Evolutionary conservation across 2,113 vertebrate genomes (phyloP), one percentile per base, ranked within the genome.

Genomic region (Grammomys dolichurus): DNA sequence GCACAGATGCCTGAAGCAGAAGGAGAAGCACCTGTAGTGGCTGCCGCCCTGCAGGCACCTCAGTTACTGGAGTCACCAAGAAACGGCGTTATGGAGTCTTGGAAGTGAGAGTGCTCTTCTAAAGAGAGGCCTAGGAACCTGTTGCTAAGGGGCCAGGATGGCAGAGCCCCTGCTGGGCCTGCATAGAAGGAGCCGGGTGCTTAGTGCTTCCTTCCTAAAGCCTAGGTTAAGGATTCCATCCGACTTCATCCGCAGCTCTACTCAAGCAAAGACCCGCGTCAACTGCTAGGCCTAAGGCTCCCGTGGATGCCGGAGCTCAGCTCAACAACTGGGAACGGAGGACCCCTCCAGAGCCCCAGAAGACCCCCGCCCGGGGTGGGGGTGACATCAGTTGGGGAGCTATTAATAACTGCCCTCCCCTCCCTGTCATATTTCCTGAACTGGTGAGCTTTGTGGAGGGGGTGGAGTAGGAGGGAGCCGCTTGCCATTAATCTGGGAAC

Each of bases 401-500:
- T 89, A 89, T 75, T 51, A 90, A n/a, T 48, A 93, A 28, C 0
- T 1, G 12, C 72, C 31, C 58, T 8, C 58, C 65, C 28, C 73
- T 85, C 51, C 75, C 28, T 56, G 92, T 81, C 90, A 72, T 78
- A 94, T 70, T 87, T 95, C 92, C 86, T 81, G 97, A 97, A 93
- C 93, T 48, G 94, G 95, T 94, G 96, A 95, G 96, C 96, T 84
- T 67, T 95, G 96, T 33, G 72, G 94, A 93, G 97, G 89, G 78
- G 56, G 73, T n/a, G 12, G 88, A 31, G 94, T 46, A 86, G 89
- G 96, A 94, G 96, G 96, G 93, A 96, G 95, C 96, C 96, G 90
- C 94, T 98, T 97, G 98, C 98, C 98, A 98, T 98, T 99, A 98
- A 99, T 99, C 98, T 99, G 99, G 98, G 98, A 99, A 99, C 98